Percentiles rank a stretch among this genome's conserved stretches.
These are phyloP conservation scores for Helostoma temminkii DNA, from an alignment of 2,797 vertebrate genomes.

Conservation along the genomic window DNA sequence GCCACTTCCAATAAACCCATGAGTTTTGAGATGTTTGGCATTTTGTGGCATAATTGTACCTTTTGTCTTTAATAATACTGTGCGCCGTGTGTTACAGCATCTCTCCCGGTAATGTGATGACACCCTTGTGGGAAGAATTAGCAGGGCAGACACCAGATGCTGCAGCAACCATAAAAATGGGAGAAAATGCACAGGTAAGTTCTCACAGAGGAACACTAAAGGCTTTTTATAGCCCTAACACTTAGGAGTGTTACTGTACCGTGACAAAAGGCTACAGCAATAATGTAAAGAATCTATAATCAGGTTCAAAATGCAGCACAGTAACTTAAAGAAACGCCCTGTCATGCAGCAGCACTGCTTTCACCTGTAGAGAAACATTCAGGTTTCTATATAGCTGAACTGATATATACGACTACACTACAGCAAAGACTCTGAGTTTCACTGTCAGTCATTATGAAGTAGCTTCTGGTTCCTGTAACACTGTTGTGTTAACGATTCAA, in stretches of 20 bases:
- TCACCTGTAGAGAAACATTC: too few relatives aligned
- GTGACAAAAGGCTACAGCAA: background rate
- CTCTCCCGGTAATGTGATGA: conserved; percentile 89
- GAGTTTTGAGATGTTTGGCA: background rate
- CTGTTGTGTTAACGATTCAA: conserved; percentile 28
- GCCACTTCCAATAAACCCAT: background rate
- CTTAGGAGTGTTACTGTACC: background rate
- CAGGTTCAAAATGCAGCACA: background rate
- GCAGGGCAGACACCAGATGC: conserved; percentile 74
- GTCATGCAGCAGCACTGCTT: too few relatives aligned
- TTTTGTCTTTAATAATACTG: background rate
- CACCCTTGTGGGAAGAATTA: conserved; percentile 85
- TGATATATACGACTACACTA: background rate
- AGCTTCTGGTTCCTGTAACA: background rate
- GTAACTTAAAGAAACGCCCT: background rate
- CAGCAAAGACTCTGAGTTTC: background rate
- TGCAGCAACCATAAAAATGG: conserved; percentile 72
- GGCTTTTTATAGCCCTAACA: background rate
- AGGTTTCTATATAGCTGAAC: background rate
- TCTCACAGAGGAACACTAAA: background rate
- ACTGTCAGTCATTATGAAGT: background rate
- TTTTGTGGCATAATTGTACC: background rate
- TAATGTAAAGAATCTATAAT: background rate
- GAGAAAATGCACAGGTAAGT: conserved; percentile 81
- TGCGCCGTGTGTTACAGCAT: conserved; percentile 74